Base-by-base conservation (phyloP, 2,797 vertebrate species). In the Aselliscus stoliczkanus region DNA sequence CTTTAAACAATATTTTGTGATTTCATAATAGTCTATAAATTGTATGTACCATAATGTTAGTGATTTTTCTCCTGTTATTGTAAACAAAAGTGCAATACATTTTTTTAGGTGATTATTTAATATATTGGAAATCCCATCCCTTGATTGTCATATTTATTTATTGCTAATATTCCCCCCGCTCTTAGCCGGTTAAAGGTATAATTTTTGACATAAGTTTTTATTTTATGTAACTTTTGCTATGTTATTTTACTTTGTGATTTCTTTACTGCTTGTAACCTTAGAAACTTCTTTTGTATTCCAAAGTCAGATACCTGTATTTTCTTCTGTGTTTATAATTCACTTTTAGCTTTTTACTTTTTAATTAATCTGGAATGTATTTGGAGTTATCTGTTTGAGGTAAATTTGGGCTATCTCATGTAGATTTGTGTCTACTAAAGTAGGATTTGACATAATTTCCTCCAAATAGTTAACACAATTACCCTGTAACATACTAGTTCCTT, bases 211-310 rank as follows among this genome's bases (percentile, higher is more conserved):
- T 18, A 83, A 27, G 42, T 4, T 56, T 95, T 96, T 88, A 90
- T 77, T 93, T 92, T 81, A 84, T 69, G 2, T 76, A 88, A 92
- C 39, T 58, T 62, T 75, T 72, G 42, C 39, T 75, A 65, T 17
- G 8, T 42, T 83, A 39, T 82, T 96, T 88, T 85, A 18, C 60
- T 90, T 91, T 73, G 62, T 90, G 44, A 58, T 93, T 79, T 84
- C 56, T 92, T 76, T 65, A 67, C 18, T 86, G n/a, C 11, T 73
- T 75, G 8, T 56, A 52, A 44, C 39, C 90, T 85, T 79, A 95
- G 50, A 81, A 95, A 80, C 50, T 67, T 69, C 21, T 89, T 92
- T 81, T 20, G n/a, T 86, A 29, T 91, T 77, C 70, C 37, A 84
- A 76, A 12, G 10, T 62, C 56, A 89, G 52, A 54, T 54, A 54